Evolutionary conservation across 1,140 invertebrate species (phyloP), one percentile per base, ranked within the genome.

Genomic region (Patella vulgata): DNA sequence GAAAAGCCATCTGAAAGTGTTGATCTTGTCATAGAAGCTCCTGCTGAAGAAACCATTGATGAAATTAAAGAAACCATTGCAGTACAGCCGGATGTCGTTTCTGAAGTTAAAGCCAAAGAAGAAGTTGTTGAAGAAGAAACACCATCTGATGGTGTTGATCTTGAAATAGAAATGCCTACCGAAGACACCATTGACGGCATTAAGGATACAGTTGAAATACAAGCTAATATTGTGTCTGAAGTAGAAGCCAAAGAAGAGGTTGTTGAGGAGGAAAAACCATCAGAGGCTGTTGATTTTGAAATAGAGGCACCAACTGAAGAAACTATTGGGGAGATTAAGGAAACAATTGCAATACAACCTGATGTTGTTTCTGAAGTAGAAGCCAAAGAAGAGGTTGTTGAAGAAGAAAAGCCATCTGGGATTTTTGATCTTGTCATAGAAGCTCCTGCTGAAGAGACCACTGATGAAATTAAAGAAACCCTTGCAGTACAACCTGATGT

Each of bases 371-470:
- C 47, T 43, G 61, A 68, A 48, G 52, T 53, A 40, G 23, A 33
- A 3, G 39, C 27, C 25, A 59, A 67, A 28, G 54, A 46, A 47
- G 53, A 62, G 2, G 23, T 54, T 27, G 55, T 67, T 19, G 48
- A 63, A n/a, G 54, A 54, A 55, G 59, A 67, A 43, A 56, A 62
- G 31, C 59, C 60, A 12, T 36, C 53, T 27, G 55, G 59, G 50
- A 50, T 59, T 31, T 6, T 25, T 46, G 43, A 46, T 8, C 43
- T 46, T 6, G 43, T 9, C 6, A 46, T 19, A 6, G 23, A 46
- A 46, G n/a, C 8, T 6, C 23, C n/a, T 36, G 14, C 5, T 8
- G 33, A 36, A 36, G 33, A 36, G 6, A 36, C 33, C 5, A 36
- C 14, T 36, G 33, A 36, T 8, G 33, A 36, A 36, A 36, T 36